Percentiles rank a stretch among this genome's conserved stretches.
phyloP scores from a whole-genome alignment of 2,888 invertebrate genomes.

The Drosophila neonasuta region DNA sequence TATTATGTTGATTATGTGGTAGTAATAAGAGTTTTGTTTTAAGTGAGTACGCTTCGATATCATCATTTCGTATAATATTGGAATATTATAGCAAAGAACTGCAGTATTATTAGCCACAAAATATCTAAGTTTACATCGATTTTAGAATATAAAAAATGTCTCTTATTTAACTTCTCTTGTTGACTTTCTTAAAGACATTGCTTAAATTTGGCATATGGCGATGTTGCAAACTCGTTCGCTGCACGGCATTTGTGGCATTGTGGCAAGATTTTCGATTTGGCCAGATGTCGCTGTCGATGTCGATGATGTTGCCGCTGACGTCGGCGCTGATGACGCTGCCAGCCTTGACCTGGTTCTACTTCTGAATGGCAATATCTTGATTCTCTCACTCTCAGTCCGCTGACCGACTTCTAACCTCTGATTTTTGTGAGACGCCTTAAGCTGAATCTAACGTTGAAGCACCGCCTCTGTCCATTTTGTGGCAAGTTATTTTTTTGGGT shows the following conservation, averaged over 20 bases:
- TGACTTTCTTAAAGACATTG: conserved; percentile 7
- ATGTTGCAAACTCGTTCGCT: conserved; percentile 49
- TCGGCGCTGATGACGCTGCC: conserved; percentile 23
- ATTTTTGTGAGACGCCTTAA: conserved; percentile 19
- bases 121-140: too few species aligned
- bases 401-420: conserved; percentile 30
- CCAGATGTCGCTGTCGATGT: conserved; percentile 24
- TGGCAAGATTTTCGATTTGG: conserved; percentile 20
- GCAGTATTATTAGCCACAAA: too few species aligned
- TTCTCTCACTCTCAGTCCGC: conserved; percentile 8
- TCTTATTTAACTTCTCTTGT: background rate
- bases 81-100: too few species aligned
- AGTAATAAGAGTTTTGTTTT: too few species aligned
- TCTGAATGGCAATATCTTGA: conserved; percentile 33
- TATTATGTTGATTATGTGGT: too few species aligned
- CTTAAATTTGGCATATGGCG: conserved; percentile 3
- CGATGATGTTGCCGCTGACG: conserved; percentile 20
- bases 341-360: conserved; percentile 81
- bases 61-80: too few species aligned
- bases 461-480: background rate
- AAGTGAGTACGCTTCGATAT: too few species aligned
- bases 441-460: background rate
- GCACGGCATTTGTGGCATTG: conserved; percentile 43
- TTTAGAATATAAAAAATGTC: background rate
- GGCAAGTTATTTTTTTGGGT: conserved; percentile 24